These are phyloP conservation scores for Coecobrya sp. DNA, from an alignment of 2,888 invertebrate species.

Conservation along the genomic window DNA sequence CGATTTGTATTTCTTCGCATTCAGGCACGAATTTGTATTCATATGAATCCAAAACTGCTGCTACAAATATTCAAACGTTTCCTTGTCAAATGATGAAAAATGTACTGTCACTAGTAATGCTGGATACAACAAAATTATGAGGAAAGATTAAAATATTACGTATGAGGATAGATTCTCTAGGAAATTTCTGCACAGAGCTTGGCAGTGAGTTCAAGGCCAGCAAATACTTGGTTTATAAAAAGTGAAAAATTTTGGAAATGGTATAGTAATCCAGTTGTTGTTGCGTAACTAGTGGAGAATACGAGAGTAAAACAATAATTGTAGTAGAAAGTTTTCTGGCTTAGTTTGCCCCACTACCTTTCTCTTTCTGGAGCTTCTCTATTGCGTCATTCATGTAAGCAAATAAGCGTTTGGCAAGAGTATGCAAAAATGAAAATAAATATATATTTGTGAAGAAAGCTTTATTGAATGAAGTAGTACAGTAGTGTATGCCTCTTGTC, in stretches of 20 bases:
- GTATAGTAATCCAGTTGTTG: not conserved
- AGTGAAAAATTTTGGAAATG: not conserved
- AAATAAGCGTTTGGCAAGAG: not conserved
- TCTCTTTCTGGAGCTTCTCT: not conserved
- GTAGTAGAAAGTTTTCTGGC: not conserved
- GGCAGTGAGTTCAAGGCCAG: not conserved
- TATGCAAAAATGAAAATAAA: constrained; percentile 42
- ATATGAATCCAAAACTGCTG: not conserved
- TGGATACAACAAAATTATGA: too few relatives aligned
- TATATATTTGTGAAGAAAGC: not conserved
- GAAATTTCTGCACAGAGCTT: not conserved
- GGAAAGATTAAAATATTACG: too few relatives aligned
- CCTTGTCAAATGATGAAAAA: not conserved
- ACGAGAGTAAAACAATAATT: too few relatives aligned
- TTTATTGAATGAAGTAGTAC: not conserved
- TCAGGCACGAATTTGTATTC: not conserved
- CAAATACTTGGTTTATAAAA: not conserved
- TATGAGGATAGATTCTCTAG: too few relatives aligned
- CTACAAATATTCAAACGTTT: not conserved
- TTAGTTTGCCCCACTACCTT: not conserved
- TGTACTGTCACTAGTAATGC: not conserved
- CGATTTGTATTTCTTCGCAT: not conserved
- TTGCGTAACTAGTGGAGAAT: too few relatives aligned
- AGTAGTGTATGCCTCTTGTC: not conserved
- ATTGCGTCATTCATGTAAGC: not conserved